Evolutionary conservation across 2,888 invertebrate species (phyloP).

Genomic region (Philaethria dido): DNA sequence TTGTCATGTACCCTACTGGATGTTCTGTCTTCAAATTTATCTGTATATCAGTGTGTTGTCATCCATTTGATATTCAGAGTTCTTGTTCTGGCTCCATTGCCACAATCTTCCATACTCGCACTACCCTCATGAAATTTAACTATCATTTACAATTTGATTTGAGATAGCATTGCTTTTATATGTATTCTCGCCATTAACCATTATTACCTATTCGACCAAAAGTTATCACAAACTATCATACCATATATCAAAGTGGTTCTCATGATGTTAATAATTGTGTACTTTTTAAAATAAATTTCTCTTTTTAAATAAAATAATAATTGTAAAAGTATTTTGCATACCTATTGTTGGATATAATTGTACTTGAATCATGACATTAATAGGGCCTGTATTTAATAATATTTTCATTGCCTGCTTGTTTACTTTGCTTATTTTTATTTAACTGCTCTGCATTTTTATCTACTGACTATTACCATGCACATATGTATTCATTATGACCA

Average conservation of each 20-base stretch:
- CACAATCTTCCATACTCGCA: conserved; percentile 45
- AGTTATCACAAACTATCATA: neutral
- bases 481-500: conserved; percentile 51
- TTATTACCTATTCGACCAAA: neutral
- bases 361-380: neutral
- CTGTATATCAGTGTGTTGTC: conserved; percentile 54
- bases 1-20: conserved; percentile 46
- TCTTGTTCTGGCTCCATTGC: conserved; percentile 47
- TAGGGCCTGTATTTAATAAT: conserved; percentile 43
- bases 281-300: neutral
- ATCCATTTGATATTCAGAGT: conserved; percentile 54
- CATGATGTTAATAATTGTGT: neutral
- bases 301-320: too few relatives aligned
- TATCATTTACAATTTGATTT: conserved; percentile 29
- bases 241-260: neutral
- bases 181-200: neutral
- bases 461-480: conserved; percentile 57
- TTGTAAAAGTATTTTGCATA: too few relatives aligned
- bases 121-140: conserved; percentile 37
- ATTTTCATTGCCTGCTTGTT: conserved; percentile 47
- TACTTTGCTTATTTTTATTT: conserved; percentile 60
- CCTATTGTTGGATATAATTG: neutral
- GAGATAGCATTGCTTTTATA: conserved; percentile 26
- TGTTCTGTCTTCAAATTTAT: conserved; percentile 64
- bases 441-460: conserved; percentile 80